These are phyloP conservation scores for Eueremaeus valkanovi DNA, from an alignment of 2,888 invertebrate species.

Conservation along the genomic window DNA sequence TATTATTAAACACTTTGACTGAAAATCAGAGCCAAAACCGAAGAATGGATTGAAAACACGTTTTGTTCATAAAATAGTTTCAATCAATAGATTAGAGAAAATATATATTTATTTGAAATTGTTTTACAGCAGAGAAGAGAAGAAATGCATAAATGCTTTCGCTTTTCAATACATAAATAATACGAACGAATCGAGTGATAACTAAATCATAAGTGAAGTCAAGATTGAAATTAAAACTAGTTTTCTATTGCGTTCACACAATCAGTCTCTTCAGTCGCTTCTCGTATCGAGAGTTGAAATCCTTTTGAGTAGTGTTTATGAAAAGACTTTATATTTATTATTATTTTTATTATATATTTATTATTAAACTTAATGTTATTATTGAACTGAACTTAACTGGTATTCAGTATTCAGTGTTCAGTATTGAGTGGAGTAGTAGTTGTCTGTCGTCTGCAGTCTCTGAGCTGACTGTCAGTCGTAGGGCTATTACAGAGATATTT, in stretches of 20 bases:
- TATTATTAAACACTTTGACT: no score
- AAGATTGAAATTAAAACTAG: constrained; percentile 5
- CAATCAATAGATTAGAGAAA: no score
- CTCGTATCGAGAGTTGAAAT: neutral
- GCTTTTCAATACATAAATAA: no score
- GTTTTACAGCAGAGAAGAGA: no score
- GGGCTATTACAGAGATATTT: neutral
- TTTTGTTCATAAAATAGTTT: neutral
- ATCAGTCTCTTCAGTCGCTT: neutral
- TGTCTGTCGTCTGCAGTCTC: no score
- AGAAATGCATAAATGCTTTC: neutral
- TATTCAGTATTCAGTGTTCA: no score
- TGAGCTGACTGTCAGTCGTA: neutral
- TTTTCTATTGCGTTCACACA: no score
- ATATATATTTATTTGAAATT: no score
- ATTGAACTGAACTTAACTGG: no score
- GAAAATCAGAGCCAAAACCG: neutral
- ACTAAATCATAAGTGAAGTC: neutral
- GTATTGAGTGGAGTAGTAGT: neutral
- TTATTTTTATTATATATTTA: neutral
- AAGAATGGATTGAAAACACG: neutral
- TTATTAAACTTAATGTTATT: neutral
- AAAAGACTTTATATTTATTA: neutral
- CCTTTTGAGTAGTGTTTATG: neutral
- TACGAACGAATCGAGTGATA: no score